Conservation (phyloP, 1,140 invertebrate species). For the Mizuhopecten yessoensis region DNA sequence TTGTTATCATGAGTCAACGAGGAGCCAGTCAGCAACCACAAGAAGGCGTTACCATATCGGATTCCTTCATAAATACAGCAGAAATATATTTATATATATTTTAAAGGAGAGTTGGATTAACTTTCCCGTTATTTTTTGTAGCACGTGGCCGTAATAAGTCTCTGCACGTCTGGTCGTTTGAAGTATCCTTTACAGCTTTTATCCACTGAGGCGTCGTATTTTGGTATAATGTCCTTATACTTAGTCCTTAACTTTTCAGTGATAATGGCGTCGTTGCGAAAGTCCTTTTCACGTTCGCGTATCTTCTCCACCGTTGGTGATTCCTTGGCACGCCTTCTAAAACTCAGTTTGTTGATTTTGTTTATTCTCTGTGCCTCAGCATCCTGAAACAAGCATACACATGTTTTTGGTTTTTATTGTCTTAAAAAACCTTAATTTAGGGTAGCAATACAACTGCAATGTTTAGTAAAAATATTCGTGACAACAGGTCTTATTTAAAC, state of each 20-base stretch:
- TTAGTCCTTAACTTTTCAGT: slow-evolving; percentile 73
- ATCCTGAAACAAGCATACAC: slow-evolving; percentile 47
- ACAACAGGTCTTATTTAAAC: too few species aligned
- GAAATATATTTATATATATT: too few species aligned
- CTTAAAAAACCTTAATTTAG: too few species aligned
- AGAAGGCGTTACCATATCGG: too few species aligned
- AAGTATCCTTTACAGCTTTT: slow-evolving; percentile 65
- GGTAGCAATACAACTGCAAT: too few species aligned
- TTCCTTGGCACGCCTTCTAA: slow-evolving; percentile 48
- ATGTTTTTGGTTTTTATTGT: too few species aligned
- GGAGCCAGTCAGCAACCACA: too few species aligned
- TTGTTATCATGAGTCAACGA: too few species aligned
- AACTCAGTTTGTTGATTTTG: slow-evolving; percentile 58
- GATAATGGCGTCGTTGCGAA: slow-evolving; percentile 74
- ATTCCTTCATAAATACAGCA: too few species aligned
- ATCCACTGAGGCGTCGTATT: slow-evolving; percentile 71
- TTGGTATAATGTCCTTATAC: slow-evolving; percentile 74
- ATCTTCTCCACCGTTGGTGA: slow-evolving; percentile 55
- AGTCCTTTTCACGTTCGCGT: slow-evolving; percentile 55
- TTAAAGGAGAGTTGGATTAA: too few species aligned
- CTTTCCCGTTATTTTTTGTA: not conserved
- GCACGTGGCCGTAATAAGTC: slow-evolving; percentile 61
- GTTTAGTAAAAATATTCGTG: too few species aligned
- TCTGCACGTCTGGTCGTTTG: slow-evolving; percentile 64
- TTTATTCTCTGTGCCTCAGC: slow-evolving; percentile 25